A percentile compares a stretch with the other conserved stretches of the same genome.
Conservation (phyloP, 2,113 vertebrate genomes). For the Heterochromis multidens region DNA sequence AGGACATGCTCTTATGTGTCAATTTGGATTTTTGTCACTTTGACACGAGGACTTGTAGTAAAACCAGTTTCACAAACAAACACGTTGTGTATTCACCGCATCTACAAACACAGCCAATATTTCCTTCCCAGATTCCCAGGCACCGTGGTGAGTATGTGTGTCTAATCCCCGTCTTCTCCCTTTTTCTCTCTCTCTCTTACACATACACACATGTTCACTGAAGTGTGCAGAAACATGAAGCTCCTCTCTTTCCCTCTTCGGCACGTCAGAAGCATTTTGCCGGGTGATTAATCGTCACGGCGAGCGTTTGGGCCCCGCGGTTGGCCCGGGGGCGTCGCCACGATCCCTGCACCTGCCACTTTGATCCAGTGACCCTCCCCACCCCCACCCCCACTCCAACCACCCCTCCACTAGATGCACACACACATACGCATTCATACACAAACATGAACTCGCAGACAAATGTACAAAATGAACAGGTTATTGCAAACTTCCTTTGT, state of each 20-base stretch:
- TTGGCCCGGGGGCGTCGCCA: constrained; percentile 49
- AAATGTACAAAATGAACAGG: neutral
- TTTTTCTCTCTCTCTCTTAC: neutral
- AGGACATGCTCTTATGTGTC: neutral
- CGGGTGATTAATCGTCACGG: constrained; percentile 67
- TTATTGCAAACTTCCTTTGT: neutral
- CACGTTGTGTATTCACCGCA: neutral
- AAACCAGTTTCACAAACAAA: neutral
- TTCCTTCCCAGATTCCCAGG: neutral
- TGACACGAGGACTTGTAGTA: neutral
- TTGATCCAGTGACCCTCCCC: constrained; percentile 39
- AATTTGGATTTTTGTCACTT: neutral
- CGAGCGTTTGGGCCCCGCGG: constrained; percentile 49
- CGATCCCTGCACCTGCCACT: constrained; percentile 66
- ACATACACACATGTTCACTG: constrained; percentile 22
- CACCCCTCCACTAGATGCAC: neutral
- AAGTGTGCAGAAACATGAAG: constrained; percentile 55
- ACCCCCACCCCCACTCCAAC: neutral
- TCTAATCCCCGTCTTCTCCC: neutral
- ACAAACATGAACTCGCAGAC: neutral
- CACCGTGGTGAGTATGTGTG: neutral
- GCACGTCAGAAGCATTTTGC: constrained; percentile 71
- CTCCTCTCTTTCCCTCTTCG: constrained; percentile 53
- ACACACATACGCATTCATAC: neutral
- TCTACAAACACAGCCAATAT: neutral